phyloP scores from a whole-genome alignment of 2,888 invertebrate species.

The Campopleginae sp. region DNA sequence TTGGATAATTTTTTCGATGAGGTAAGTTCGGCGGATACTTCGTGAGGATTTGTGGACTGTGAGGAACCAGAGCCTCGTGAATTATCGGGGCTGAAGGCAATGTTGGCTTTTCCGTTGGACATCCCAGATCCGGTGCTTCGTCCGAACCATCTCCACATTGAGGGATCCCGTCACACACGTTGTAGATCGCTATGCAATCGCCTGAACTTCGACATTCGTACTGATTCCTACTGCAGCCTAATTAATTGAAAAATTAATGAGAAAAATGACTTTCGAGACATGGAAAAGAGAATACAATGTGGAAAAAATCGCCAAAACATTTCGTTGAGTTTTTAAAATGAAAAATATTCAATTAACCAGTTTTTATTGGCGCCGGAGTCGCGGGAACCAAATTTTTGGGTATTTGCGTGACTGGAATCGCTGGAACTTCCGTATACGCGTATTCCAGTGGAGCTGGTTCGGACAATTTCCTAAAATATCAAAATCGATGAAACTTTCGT shows the following conservation, averaged over 20 bases:
- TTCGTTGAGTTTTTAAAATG: background rate
- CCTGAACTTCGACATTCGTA: constrained; percentile 94
- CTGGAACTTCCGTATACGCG: constrained; percentile 73
- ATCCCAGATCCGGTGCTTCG: constrained; percentile 93
- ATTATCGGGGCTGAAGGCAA: constrained; percentile 77
- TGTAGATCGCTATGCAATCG: constrained; percentile 97
- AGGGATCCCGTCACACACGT: constrained; percentile 97
- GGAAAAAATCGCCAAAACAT: background rate
- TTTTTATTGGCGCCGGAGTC: constrained; percentile 74
- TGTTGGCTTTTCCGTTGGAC: constrained; percentile 86
- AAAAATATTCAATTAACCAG: constrained; percentile 68
- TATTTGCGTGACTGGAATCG: constrained; percentile 71
- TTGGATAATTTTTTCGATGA: constrained; percentile 75
- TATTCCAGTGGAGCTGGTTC: constrained; percentile 74
- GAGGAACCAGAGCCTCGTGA: constrained; percentile 68
- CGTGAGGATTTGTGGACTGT: constrained; percentile 68
- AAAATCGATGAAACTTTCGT: background rate
- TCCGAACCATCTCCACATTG: constrained; percentile 97
- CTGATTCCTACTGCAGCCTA: constrained; percentile 92
- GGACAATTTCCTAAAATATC: constrained; percentile 73
- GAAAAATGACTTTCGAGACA: background rate
- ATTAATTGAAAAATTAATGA: background rate
- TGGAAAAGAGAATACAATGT: background rate
- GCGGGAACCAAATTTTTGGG: constrained; percentile 72
- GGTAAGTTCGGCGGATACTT: constrained; percentile 78